These are phyloP conservation scores for Drosophila fuyamai DNA, from an alignment of 1,140 invertebrate genomes.

Conservation along the genomic window DNA sequence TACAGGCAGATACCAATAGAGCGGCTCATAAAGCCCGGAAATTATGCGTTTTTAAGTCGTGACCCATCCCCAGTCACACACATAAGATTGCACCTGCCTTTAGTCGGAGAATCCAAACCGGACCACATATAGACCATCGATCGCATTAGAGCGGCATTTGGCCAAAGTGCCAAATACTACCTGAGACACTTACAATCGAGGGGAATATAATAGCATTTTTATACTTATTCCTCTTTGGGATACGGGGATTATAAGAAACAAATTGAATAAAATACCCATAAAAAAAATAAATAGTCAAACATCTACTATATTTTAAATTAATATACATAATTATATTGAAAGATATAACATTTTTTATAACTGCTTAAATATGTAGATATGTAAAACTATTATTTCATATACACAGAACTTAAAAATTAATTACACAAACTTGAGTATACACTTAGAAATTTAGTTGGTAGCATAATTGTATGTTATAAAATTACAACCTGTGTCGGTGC, in stretches of 20 bases:
- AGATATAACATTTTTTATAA: too few species aligned
- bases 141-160: slow-evolving; percentile 69
- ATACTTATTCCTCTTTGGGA: too few species aligned
- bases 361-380: too few species aligned
- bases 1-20: slow-evolving; percentile 12
- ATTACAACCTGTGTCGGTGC: neutral
- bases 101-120: slow-evolving; percentile 16
- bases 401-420: too few species aligned
- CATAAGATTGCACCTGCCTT: slow-evolving; percentile 60
- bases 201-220: slow-evolving; percentile 4
- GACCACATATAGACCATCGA: slow-evolving; percentile 5
- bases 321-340: too few species aligned
- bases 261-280: neutral
- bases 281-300: too few species aligned
- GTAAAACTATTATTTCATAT: too few species aligned
- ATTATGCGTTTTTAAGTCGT: slow-evolving; percentile 75
- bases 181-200: slow-evolving; percentile 17
- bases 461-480: too few species aligned
- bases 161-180: slow-evolving; percentile 48
- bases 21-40: slow-evolving; percentile 71
- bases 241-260: neutral
- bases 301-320: too few species aligned
- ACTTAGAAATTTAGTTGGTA: too few species aligned
- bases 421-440: too few species aligned
- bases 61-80: slow-evolving; percentile 34